Conservation (phyloP, 2,797 vertebrate species). For the Lophius americanus region DNA sequence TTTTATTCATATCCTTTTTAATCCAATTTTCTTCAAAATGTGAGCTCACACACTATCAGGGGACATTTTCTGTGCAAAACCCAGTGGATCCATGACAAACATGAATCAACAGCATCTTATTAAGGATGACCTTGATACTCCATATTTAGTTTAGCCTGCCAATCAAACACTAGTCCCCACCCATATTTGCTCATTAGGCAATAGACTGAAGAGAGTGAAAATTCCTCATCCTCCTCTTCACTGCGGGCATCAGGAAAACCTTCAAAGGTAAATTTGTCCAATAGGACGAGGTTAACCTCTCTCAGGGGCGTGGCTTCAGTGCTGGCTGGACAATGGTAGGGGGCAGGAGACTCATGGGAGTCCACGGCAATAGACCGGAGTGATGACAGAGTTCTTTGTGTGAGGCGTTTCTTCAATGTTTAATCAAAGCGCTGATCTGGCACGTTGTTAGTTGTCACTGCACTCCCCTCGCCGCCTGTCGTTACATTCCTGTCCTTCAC, state of each 20-base stretch:
- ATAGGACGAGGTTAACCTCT: conserved; percentile 4
- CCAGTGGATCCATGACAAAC: conserved; percentile 64
- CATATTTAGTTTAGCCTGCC: conserved; percentile 54
- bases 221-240: background rate
- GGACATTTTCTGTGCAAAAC: conserved; percentile 58
- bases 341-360: conserved; percentile 29
- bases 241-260: conserved; percentile 16
- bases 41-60: conserved; percentile 39
- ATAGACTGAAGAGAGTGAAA: background rate
- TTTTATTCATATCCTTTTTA: conserved; percentile 49
- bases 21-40: conserved; percentile 54
- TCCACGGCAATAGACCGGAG: conserved; percentile 43
- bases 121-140: conserved; percentile 65
- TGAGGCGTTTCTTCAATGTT: conserved; percentile 85
- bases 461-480: conserved; percentile 51
- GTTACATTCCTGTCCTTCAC: conserved; percentile 47
- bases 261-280: conserved; percentile 29
- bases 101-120: conserved; percentile 74
- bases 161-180: conserved; percentile 54
- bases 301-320: conserved; percentile 15
- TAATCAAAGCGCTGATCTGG: conserved; percentile 79
- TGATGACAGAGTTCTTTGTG: conserved; percentile 74
- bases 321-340: conserved; percentile 32
- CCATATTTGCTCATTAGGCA: conserved; percentile 35
- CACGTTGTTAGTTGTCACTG: conserved; percentile 65